These are phyloP conservation scores for Ormyrus nitidulus DNA, from an alignment of 2,888 invertebrate species.

Conservation along the genomic window DNA sequence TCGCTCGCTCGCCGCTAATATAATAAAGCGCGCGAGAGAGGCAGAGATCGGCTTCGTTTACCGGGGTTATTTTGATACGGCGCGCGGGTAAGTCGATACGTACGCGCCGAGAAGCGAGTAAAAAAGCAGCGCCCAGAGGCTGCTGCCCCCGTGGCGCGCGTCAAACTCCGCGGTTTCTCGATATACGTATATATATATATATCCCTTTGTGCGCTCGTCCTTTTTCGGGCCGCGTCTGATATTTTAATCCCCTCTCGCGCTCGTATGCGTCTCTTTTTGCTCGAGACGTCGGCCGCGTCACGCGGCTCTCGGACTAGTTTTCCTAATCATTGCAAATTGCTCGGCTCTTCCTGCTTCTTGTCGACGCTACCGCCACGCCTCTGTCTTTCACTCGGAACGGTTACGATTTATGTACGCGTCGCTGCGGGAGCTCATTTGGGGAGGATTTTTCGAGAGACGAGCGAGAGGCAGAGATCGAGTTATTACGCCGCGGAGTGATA, in stretches of 20 bases:
- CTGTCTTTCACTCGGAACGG: no score
- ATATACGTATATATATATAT: no score
- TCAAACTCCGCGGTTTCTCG: neutral
- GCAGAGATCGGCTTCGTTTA: neutral
- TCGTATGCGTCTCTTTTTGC: constrained; percentile 56
- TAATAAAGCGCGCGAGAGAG: neutral
- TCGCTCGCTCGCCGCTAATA: neutral
- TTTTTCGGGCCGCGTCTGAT: constrained; percentile 59
- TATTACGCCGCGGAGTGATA: neutral
- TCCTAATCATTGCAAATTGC: constrained; percentile 37
- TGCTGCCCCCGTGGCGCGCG: no score
- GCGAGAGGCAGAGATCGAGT: neutral
- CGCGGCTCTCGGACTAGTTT: constrained; percentile 31
- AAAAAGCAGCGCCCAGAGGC: neutral
- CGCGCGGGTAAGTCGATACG: neutral
- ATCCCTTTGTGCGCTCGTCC: no score
- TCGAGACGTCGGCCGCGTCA: constrained; percentile 23
- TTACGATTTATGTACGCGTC: no score
- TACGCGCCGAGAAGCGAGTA: neutral
- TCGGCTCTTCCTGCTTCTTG: neutral
- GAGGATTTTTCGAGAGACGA: no score
- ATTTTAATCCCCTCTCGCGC: constrained; percentile 66
- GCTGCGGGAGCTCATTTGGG: no score
- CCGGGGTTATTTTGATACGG: constrained; percentile 5
- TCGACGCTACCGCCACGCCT: neutral